A percentile compares a stretch with the other conserved stretches of the same genome.
These are phyloP conservation scores for Silurus lanzhouensis DNA, from an alignment of 2,797 vertebrate genomes.

Conservation along the genomic window DNA sequence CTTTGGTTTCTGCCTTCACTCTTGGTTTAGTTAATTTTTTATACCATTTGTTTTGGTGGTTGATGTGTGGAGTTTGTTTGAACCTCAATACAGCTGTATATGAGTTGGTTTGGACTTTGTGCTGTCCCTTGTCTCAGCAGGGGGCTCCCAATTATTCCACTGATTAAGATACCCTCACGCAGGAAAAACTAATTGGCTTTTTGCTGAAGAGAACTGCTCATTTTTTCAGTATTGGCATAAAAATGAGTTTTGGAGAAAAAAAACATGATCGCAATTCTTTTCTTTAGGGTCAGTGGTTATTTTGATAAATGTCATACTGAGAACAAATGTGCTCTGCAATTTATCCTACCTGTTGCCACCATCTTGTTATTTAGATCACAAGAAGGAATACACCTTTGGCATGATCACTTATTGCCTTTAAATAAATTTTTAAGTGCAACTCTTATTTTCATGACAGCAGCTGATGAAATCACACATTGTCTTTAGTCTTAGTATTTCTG, in stretches of 20 bases:
- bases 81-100: conserved; percentile 52
- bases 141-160: conserved; percentile 82
- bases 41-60: conserved; percentile 43
- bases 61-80: conserved; percentile 49
- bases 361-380: conserved; percentile 54
- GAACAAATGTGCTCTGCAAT: conserved; percentile 44
- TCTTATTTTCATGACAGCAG: conserved; percentile 57
- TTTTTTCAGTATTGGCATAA: conserved; percentile 55
- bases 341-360: conserved; percentile 58
- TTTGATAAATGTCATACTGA: conserved; percentile 52
- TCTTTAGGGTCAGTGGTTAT: conserved; percentile 40
- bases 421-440: conserved; percentile 54
- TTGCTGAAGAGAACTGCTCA: conserved; percentile 52
- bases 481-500: conserved; percentile 44
- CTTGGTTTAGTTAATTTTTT: conserved; percentile 55
- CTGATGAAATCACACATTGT: conserved; percentile 41
- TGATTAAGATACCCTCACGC: conserved; percentile 80
- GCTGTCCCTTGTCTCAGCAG: conserved; percentile 70
- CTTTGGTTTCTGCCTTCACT: conserved; percentile 12
- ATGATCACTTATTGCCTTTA: conserved; percentile 48
- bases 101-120: conserved; percentile 55
- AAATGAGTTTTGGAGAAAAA: conserved; percentile 47
- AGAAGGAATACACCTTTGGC: conserved; percentile 44
- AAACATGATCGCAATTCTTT: conserved; percentile 37
- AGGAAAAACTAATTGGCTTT: conserved; percentile 69